Evolutionary conservation across 2,797 vertebrate species (phyloP), one percentile per base, ranked within the genome.

Genomic region (Acestrorhynchus altus): DNA sequence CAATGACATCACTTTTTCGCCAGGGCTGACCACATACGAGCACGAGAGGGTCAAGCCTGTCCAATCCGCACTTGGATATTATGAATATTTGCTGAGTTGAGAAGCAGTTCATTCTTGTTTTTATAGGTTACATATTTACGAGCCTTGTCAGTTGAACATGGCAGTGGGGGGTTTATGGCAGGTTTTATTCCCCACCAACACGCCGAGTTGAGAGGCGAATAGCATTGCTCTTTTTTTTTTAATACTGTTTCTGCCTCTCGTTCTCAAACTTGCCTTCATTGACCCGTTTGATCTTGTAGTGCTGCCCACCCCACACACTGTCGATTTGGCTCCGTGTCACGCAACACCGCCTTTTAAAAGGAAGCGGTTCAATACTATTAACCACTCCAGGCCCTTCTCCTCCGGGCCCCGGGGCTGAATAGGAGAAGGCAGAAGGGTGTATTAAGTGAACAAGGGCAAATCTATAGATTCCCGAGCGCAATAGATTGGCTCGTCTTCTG

Each of bases 61-160:
- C 51, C 69, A 69, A 39, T 60, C 66, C 26, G 15, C 22, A 24
- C 59, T 73, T 57, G 54, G 42, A 68, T 16, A 1, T 52, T 22
- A 11, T 47, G 68, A 52, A 59, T 68, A 54, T 64, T 64, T 54
- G 26, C 74, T 4, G 47, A 76, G 59, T 72, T 44, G 72, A 78
- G 76, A 76, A 81, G 63, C 61, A 68, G 61, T 67, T 67, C 1
- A 31, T 75, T 76, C 64, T 70, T 39, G 59, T 63, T 79, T 76
- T 83, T 75, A 84, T 81, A 11, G 71, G 66, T 68, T 76, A 74
- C 40, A n/a, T 87, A 88, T 92, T 92, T 90, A 91, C 79, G 82
- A 83, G 82, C 72, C 77, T 70, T 81, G 81, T 84, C 83, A 89
- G 87, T 83, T 84, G 87, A 92, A 92, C 91, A 90, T 90, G 90